Evolutionary conservation across 2,797 vertebrate genomes (phyloP).

Genomic region (Lepidocolaptes lacrymiger): DNA sequence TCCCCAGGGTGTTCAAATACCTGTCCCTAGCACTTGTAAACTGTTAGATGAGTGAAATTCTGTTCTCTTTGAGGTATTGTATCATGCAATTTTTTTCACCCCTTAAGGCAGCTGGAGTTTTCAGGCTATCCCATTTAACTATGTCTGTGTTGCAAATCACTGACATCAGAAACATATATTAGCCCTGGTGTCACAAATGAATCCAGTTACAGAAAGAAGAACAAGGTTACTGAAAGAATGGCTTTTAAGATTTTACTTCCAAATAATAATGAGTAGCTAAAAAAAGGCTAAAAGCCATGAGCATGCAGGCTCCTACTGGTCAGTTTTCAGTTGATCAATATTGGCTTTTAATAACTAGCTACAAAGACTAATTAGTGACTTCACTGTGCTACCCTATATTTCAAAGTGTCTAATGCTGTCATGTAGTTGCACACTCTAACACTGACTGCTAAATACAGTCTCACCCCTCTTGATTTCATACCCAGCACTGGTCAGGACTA

Average conservation of each 20-base stretch:
- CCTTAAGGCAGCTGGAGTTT: not conserved
- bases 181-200: not conserved
- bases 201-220: not conserved
- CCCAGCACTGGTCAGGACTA: not conserved
- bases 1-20: not conserved
- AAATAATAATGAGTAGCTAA: not conserved
- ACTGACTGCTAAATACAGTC: not conserved
- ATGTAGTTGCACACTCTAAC: not conserved
- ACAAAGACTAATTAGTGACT: not conserved
- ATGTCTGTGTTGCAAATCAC: fast-evolving
- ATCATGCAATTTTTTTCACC: not conserved
- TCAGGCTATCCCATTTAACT: not conserved
- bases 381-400: not conserved
- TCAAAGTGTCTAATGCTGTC: not conserved
- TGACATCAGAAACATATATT: not conserved
- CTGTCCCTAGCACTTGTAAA: not conserved
- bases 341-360: not conserved
- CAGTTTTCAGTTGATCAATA: not conserved
- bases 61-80: not conserved
- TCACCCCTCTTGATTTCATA: not conserved
- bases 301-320: not conserved
- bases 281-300: not conserved
- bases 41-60: not conserved
- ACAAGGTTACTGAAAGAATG: fast-evolving
- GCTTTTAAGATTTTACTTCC: not conserved